Conservation (phyloP, 2,113 vertebrate species). For the Sitta europaea region DNA sequence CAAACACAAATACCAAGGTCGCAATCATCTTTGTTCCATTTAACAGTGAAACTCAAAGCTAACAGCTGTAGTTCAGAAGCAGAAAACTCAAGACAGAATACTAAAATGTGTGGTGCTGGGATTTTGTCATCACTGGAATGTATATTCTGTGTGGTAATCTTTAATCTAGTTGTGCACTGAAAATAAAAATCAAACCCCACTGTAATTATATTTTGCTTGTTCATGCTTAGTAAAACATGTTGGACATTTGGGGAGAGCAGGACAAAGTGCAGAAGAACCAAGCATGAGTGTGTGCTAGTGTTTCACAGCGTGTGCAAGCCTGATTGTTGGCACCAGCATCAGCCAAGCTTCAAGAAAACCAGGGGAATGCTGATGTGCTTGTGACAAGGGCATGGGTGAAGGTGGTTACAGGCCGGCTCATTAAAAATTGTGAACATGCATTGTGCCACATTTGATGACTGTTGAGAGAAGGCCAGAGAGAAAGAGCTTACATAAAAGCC, state of each 20-base stretch:
- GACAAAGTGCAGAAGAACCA: neutral
- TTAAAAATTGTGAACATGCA: neutral
- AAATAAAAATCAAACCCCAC: neutral
- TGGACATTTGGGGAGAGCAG: neutral
- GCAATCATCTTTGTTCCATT: neutral
- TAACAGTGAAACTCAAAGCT: neutral
- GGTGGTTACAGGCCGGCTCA: neutral
- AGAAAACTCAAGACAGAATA: neutral
- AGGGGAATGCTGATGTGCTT: neutral
- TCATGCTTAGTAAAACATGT: neutral
- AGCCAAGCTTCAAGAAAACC: neutral
- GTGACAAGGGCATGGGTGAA: neutral
- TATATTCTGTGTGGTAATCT: neutral
- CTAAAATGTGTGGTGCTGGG: neutral
- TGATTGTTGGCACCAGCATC: neutral
- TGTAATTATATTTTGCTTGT: neutral
- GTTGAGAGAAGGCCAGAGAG: neutral
- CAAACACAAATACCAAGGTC: neutral
- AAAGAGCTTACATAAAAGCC: neutral
- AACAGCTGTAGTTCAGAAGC: neutral
- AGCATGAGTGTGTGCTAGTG: neutral
- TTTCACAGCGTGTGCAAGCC: accelerated
- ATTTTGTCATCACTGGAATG: neutral
- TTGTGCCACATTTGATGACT: neutral
- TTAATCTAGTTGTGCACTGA: neutral